Percentiles rank a stretch among this genome's conserved stretches.
phyloP scores from a whole-genome alignment of 2,113 vertebrate species.

The Pampusana beccarii region DNA sequence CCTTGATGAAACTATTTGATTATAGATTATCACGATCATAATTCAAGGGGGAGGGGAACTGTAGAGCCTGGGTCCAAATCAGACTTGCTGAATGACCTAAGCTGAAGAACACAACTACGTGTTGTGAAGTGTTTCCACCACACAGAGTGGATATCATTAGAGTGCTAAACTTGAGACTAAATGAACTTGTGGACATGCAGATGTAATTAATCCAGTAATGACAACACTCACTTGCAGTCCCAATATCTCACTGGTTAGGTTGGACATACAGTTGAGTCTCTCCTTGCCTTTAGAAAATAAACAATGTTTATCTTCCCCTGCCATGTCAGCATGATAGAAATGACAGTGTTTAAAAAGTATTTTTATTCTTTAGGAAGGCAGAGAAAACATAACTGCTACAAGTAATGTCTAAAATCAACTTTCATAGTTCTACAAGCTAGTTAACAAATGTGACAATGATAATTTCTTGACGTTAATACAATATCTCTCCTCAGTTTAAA shows the following conservation, averaged over 20 bases:
- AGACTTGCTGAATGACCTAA: not conserved
- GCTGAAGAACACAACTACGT: not conserved
- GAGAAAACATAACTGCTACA: accelerated
- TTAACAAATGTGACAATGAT: not conserved
- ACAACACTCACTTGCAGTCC: not conserved
- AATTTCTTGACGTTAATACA: not conserved
- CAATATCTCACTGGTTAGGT: not conserved
- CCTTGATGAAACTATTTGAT: not conserved
- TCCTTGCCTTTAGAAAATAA: not conserved
- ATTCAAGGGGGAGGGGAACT: not conserved
- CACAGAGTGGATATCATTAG: not conserved
- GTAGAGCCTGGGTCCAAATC: not conserved
- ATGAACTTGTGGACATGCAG: not conserved
- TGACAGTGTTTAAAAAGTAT: not conserved
- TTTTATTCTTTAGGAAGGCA: not conserved
- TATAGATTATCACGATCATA: not conserved
- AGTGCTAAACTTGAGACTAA: not conserved
- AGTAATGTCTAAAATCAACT: not conserved
- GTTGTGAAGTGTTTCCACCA: not conserved
- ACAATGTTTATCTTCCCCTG: not conserved
- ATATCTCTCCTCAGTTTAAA: not conserved
- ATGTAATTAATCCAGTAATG: not conserved
- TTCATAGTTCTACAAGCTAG: not conserved
- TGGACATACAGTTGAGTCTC: not conserved
- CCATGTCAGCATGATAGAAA: not conserved